Evolutionary conservation across 2,113 vertebrate species (phyloP), one percentile per base, ranked within the genome.

Genomic region (Lathamus discolor): DNA sequence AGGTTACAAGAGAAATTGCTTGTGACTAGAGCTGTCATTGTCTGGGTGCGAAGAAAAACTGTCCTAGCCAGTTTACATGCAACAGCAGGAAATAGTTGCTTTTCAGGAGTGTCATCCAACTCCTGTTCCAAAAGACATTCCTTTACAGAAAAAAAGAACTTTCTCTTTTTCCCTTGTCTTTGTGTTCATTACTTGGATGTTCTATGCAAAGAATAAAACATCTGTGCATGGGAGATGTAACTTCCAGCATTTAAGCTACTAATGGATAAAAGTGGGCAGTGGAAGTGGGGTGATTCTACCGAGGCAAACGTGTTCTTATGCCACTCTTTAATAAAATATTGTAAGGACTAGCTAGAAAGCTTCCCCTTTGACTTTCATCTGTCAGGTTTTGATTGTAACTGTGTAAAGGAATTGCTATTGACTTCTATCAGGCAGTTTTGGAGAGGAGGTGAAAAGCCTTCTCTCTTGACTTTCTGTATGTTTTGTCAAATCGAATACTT

Each of bases 401-500:
- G 43, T 89, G 92, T 93, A 93, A 95, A 97, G 98, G 97, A 97
- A 98, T 98, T 96, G 93, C 94, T 98, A 98, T 98, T 98, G 99
- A 98, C 98, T 98, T 91, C 95, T 97, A 92, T 97, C 97, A 97
- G 95, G 97, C 96, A 96, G 88, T 97, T 97, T 95, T 24, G 75
- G 95, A 96, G 93, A 82, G 85, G 92, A 93, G 92, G 86, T 92
- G 79, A 95, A 92, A 93, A 97, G 93, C 84, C 64, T 93, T 95
- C 95, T 97, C 69, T 91, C 82, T 77, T 83, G 95, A 43, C 96
- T 94, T 97, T 97, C 88, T 86, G 97, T 98, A 97, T 93, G 97
- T 97, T 98, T 97, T 99, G 98, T 99, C 98, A 99, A 96, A 98
- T 98, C 97, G 69, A 95, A 97, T 98, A 96, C 97, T 97, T 96